Percentiles rank a stretch among this genome's conserved stretches.
Conservation (phyloP, 2,113 vertebrate species). For the Bettongia penicillata region DNA sequence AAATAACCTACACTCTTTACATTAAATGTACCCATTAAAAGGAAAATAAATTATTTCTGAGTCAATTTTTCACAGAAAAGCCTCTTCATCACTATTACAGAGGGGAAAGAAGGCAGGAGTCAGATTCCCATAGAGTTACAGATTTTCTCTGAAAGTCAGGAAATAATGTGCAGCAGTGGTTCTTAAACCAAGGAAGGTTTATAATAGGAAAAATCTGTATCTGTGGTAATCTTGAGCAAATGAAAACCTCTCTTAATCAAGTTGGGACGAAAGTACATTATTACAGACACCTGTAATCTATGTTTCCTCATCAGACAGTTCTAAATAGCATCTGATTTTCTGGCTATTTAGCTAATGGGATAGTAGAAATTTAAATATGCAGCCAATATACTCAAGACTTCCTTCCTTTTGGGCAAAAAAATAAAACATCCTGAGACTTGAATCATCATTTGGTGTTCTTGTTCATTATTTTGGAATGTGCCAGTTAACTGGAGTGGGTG, state of each 20-base stretch:
- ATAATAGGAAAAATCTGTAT: slow-evolving; percentile 33
- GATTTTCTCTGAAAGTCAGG: slow-evolving; percentile 8
- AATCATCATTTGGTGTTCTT: slow-evolving; percentile 29
- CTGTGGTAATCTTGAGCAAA: not conserved
- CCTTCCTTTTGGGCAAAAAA: not conserved
- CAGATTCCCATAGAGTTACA: slow-evolving; percentile 5
- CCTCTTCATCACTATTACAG: not conserved
- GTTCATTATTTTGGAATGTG: slow-evolving; percentile 61
- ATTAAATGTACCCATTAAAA: slow-evolving; percentile 8
- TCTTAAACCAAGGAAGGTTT: slow-evolving; percentile 36
- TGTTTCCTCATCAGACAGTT: slow-evolving; percentile 15
- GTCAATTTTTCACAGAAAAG: not conserved
- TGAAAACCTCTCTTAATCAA: slow-evolving; percentile 30
- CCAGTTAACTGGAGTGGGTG: slow-evolving; percentile 15
- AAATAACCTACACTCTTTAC: not conserved
- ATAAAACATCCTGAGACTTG: not conserved
- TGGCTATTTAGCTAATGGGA: slow-evolving; percentile 47
- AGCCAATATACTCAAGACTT: not conserved
- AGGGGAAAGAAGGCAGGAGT: not conserved
- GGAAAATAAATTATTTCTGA: slow-evolving; percentile 35
- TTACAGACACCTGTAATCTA: slow-evolving; percentile 40
- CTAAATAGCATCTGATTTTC: not conserved
- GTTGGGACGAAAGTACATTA: not conserved
- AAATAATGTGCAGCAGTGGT: slow-evolving; percentile 1
- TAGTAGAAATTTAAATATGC: slow-evolving; percentile 34